Percentiles rank a stretch among this genome's conserved stretches.
Evolutionary conservation across 2,113 vertebrate species (phyloP).

Genomic region (Spheniscus mendiculus): DNA sequence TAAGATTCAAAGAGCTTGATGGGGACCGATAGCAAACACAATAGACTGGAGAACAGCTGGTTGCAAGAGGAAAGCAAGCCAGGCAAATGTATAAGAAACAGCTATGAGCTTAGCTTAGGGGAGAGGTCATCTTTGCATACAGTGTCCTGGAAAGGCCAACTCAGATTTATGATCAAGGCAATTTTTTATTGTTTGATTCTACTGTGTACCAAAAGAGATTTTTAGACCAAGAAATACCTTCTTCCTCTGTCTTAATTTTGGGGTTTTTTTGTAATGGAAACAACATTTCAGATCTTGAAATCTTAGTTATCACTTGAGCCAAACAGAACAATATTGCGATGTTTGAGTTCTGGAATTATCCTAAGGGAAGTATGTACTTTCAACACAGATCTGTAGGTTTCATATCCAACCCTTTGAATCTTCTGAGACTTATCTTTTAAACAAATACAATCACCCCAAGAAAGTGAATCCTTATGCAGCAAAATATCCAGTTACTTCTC

Average conservation of each 20-base stretch:
- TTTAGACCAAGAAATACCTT: not conserved
- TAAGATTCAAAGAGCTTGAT: accelerated
- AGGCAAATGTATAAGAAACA: accelerated
- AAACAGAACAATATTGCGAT: not conserved
- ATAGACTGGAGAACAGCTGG: not conserved
- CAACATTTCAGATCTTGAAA: not conserved
- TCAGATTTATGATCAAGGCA: not conserved
- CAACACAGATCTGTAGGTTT: not conserved
- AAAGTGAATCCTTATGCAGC: not conserved
- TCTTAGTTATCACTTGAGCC: not conserved
- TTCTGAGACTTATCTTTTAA: not conserved
- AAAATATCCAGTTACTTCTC: not conserved
- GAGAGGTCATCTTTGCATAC: not conserved
- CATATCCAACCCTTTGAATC: not conserved
- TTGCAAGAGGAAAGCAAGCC: not conserved
- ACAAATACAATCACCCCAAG: not conserved
- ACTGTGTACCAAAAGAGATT: not conserved
- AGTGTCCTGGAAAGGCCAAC: not conserved
- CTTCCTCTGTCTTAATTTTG: not conserved
- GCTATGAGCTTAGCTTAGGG: not conserved
- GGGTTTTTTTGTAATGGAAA: not conserved
- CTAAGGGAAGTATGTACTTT: not conserved
- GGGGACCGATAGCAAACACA: accelerated
- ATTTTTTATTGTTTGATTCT: not conserved
- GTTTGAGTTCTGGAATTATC: not conserved